These are phyloP conservation scores for Paralvinella palmiformis DNA, from an alignment of 1,140 invertebrate species.

Conservation along the genomic window DNA sequence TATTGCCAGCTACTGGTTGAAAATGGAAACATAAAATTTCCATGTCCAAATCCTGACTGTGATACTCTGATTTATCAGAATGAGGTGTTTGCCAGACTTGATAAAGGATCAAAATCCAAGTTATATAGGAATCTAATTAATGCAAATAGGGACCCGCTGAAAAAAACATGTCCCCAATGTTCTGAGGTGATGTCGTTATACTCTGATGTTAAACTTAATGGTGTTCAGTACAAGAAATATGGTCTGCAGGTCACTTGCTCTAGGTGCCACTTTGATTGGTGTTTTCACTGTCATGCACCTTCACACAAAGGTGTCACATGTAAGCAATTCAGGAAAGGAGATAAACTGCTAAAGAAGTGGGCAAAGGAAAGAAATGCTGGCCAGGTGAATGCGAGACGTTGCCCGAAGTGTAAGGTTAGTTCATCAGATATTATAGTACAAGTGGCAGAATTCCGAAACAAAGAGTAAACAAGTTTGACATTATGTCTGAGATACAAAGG, in stretches of 20 bases:
- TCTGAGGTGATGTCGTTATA: slow-evolving; percentile 29
- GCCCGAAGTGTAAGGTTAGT: slow-evolving; percentile 52
- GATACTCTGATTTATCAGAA: slow-evolving; percentile 33
- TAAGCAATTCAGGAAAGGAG: slow-evolving; percentile 46
- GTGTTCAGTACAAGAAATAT: slow-evolving; percentile 24
- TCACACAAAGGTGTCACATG: slow-evolving; percentile 49
- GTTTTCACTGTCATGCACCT: slow-evolving; percentile 51
- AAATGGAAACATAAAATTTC: too few species aligned
- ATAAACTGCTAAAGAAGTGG: slow-evolving; percentile 49
- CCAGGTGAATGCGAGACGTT: slow-evolving; percentile 50
- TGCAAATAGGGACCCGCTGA: slow-evolving; percentile 43
- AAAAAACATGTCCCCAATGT: slow-evolving; percentile 51
- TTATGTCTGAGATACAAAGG: background rate
- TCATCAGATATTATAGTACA: background rate
- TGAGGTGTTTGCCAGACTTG: slow-evolving; percentile 41
- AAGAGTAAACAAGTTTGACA: too few species aligned
- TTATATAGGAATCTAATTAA: slow-evolving; percentile 45
- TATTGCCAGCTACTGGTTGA: too few species aligned
- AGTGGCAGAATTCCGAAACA: too few species aligned
- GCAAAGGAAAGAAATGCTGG: slow-evolving; percentile 46
- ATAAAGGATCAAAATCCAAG: slow-evolving; percentile 36
- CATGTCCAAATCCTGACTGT: too few species aligned
- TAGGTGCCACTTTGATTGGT: slow-evolving; percentile 47
- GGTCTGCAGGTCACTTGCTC: slow-evolving; percentile 37
- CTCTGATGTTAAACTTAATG: slow-evolving; percentile 16